phyloP scores from a whole-genome alignment of 1,140 invertebrate species.

The Cherax destructor region DNA sequence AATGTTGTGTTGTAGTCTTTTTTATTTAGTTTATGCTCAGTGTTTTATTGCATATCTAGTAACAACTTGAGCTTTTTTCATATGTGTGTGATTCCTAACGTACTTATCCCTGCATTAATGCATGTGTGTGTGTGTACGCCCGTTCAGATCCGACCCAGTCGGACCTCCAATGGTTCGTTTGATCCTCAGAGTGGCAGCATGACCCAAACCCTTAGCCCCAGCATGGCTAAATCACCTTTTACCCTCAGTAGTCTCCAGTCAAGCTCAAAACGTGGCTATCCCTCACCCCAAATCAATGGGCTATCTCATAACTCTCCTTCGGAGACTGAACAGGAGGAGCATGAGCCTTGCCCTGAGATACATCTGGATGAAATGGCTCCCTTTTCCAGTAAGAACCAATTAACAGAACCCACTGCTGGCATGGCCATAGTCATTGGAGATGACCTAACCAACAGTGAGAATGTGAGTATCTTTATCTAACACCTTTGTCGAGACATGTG shows the following conservation, averaged over 20 bases:
- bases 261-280: constrained; percentile 40
- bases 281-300: constrained; percentile 52
- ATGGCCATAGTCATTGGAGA: constrained; percentile 69
- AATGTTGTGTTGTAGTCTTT: constrained; percentile 26
- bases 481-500: not conserved
- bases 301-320: constrained; percentile 32
- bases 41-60: constrained; percentile 21
- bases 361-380: constrained; percentile 30
- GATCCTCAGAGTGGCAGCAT: constrained; percentile 57
- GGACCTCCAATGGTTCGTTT: constrained; percentile 60
- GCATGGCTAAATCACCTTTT: constrained; percentile 54
- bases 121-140: constrained; percentile 55
- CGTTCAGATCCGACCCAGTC: constrained; percentile 64
- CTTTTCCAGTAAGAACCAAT: constrained; percentile 54
- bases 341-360: constrained; percentile 28
- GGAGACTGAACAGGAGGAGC: constrained; percentile 40
- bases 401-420: constrained; percentile 39
- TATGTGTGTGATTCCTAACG: not conserved
- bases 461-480: constrained; percentile 53
- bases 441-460: constrained; percentile 72
- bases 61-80: not conserved
- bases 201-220: constrained; percentile 39
- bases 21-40: constrained; percentile 23
- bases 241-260: constrained; percentile 43
- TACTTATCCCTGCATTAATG: constrained; percentile 56